Base-by-base conservation (phyloP, 2,888 invertebrate genomes). In the Sesamia inferens region DNA sequence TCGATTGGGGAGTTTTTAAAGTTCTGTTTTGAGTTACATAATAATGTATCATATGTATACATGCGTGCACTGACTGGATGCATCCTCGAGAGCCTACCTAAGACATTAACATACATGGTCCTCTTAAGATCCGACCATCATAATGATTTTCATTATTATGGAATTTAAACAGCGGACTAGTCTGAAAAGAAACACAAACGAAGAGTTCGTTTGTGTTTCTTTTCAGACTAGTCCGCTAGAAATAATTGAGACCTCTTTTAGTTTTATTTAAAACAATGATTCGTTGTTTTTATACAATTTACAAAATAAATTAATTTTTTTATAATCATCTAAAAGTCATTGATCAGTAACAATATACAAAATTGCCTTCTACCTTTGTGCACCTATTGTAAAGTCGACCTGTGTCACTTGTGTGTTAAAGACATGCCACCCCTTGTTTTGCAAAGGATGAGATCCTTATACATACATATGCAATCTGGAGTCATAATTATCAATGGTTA, bases 401-500 rank as follows among this genome's bases (percentile, higher is more conserved):
- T 39, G n/a, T 31, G 51, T 51, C 7, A 54, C 22, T 22, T 51
- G 24, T 54, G 48, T 57, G 11, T 11, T 47, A n/a, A 24, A 47
- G 4, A 48, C 31, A n/a, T n/a, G n/a, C n/a, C n/a, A 19, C 16
- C 24, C 22, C 31, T 24, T 39, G 24, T 54, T 24, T 47, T 24
- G 39, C 24, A 22, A 72, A 72, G 24, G 59, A 5, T 14, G 13
- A 59, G 24, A n/a, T 58, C 24, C 42, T 59, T 51, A 24, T 19
- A 68, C 11, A n/a, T 69, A 13, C 24, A 57, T 48, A 16, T 24
- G 54, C 31, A 74, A 79, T 64, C 47, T 64, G 47, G 54, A 74
- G 19, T 63, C 63, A 47, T 67, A 76, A 57, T 58, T 62, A 59
- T 64, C 19, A 42, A 81, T 55, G 64, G 13, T 64, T 68, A 48